Conservation (phyloP, 2,113 vertebrate species). For the Taurulus bubalis region DNA sequence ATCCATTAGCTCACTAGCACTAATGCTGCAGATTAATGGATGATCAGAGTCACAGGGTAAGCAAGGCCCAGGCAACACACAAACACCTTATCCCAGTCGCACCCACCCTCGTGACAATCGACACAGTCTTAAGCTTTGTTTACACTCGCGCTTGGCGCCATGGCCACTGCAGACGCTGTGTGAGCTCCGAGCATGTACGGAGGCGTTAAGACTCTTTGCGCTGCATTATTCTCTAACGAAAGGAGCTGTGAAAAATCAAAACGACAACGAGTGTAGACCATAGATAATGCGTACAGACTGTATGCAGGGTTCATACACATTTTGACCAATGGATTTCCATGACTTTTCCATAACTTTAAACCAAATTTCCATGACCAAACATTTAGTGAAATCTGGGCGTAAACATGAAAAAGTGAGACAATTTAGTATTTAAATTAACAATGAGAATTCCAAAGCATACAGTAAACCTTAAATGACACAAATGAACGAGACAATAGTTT, state of each 20-base stretch:
- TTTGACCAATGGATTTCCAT: no score
- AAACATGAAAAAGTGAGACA: no score
- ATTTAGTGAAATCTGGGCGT: no score
- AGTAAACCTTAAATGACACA: no score
- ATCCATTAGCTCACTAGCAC: conserved; percentile 69
- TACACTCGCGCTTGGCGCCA: not conserved
- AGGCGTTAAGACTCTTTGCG: not conserved
- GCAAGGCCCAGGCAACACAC: conserved; percentile 45
- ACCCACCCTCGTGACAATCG: conserved; percentile 60
- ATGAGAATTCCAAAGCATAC: no score
- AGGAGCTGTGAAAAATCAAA: not conserved
- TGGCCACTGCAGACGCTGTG: not conserved
- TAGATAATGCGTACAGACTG: not conserved
- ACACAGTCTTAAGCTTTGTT: conserved; percentile 44
- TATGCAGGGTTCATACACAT: no score
- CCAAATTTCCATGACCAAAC: no score
- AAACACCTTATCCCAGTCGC: conserved; percentile 53
- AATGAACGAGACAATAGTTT: no score
- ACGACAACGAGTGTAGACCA: not conserved
- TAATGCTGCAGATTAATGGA: conserved; percentile 74
- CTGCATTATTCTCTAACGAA: not conserved
- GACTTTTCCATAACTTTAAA: no score
- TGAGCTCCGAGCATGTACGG: not conserved
- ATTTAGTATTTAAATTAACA: no score
- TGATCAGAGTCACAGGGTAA: conserved; percentile 71